Conservation (phyloP, 2,888 invertebrate species). For the Trachelus iudaicus region DNA sequence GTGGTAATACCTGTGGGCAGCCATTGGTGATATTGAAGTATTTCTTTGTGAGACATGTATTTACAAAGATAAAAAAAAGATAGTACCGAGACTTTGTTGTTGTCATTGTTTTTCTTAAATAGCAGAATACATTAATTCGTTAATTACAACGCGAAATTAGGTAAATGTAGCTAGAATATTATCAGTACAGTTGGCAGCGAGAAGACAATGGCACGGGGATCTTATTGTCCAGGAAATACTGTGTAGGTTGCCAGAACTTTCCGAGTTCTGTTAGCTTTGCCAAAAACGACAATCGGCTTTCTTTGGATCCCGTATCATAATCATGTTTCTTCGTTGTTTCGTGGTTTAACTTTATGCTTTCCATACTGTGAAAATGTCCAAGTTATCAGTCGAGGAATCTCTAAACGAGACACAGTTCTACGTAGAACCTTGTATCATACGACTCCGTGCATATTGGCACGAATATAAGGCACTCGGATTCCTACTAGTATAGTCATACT, state of each 20-base stretch:
- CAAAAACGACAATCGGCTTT: neutral
- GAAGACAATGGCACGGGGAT: neutral
- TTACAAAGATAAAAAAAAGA: slow-evolving; percentile 16
- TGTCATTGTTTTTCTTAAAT: slow-evolving; percentile 11
- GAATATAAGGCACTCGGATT: neutral
- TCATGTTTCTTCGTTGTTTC: neutral
- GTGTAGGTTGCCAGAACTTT: neutral
- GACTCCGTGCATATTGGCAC: neutral
- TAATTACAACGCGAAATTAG: neutral
- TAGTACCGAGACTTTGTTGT: neutral
- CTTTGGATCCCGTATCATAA: neutral
- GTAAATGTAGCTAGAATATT: slow-evolving; percentile 8
- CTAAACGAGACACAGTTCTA: neutral
- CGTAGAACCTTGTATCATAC: neutral
- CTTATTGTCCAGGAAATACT: slow-evolving; percentile 1
- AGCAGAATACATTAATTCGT: slow-evolving; percentile 11
- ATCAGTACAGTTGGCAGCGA: neutral
- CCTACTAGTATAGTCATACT: neutral
- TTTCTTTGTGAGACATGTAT: slow-evolving; percentile 5
- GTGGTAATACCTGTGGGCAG: neutral
- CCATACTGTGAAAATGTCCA: neutral
- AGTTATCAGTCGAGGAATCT: neutral
- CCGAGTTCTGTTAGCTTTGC: neutral
- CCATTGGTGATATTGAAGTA: neutral
- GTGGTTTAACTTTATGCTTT: neutral